Evolutionary conservation across 2,888 invertebrate species (phyloP).

Genomic region (Brenthis hecate): DNA sequence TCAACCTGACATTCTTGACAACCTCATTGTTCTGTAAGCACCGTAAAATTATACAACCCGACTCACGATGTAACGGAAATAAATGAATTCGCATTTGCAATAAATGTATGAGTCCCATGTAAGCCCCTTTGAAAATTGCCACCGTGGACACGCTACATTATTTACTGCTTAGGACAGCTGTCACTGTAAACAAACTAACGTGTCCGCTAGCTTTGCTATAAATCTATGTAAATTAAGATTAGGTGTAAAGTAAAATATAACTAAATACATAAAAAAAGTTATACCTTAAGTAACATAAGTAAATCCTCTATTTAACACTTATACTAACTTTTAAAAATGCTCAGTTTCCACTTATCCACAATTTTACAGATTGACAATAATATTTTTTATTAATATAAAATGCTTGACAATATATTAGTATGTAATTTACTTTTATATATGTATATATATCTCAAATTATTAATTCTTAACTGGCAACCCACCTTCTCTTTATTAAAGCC

Average conservation of each 20-base stretch:
- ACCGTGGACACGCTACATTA: constrained; percentile 19
- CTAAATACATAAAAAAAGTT: not conserved
- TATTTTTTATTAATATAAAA: too few relatives aligned
- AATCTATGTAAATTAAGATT: not conserved
- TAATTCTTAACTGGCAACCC: too few relatives aligned
- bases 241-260: not conserved
- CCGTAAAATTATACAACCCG: constrained; percentile 28
- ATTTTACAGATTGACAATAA: too few relatives aligned
- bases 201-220: not conserved
- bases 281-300: not conserved
- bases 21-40: constrained; percentile 29
- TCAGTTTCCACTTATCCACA: too few relatives aligned
- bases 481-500: too few relatives aligned
- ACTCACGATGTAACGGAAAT: constrained; percentile 26
- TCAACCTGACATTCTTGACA: constrained; percentile 22
- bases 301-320: not conserved
- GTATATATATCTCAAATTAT: too few relatives aligned
- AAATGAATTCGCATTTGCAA: constrained; percentile 23
- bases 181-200: constrained; percentile 22
- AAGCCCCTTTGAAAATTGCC: constrained; percentile 18
- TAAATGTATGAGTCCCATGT: constrained; percentile 22
- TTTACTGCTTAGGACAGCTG: constrained; percentile 28
- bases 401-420: too few relatives aligned
- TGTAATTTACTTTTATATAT: too few relatives aligned
- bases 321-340: not conserved